phyloP scores from a whole-genome alignment of 1,140 invertebrate genomes.

The Papilio glaucus region DNA sequence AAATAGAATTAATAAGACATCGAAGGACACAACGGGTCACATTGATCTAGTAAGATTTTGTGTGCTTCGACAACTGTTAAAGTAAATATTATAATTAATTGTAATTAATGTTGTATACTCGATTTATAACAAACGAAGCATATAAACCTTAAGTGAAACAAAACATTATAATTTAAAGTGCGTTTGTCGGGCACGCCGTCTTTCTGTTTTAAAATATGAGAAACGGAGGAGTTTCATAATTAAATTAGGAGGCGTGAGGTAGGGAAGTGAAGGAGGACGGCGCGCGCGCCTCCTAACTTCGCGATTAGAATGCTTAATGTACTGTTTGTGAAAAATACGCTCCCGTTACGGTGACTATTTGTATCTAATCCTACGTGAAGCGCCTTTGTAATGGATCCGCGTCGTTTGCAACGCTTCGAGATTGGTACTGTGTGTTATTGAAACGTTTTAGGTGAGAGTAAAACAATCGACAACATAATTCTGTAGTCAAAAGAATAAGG shows the following conservation, averaged over 20 bases:
- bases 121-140: background rate
- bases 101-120: background rate
- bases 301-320: conserved; percentile 61
- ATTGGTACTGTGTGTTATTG: background rate
- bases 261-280: conserved; percentile 36
- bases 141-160: background rate
- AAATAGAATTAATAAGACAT: too few species aligned
- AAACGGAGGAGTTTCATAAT: conserved; percentile 55
- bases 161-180: conserved; percentile 23
- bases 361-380: conserved; percentile 49
- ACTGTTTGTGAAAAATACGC: conserved; percentile 44
- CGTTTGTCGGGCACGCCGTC: background rate
- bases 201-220: conserved; percentile 38
- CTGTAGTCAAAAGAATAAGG: too few species aligned
- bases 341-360: conserved; percentile 43
- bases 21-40: too few species aligned
- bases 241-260: conserved; percentile 57
- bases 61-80: background rate
- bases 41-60: background rate
- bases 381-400: conserved; percentile 44
- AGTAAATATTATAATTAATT: background rate
- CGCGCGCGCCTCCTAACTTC: conserved; percentile 41
- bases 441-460: background rate
- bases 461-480: background rate
- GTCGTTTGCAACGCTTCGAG: background rate